Evolutionary conservation across 1,140 invertebrate genomes (phyloP).

Genomic region (Lethrus apterus): DNA sequence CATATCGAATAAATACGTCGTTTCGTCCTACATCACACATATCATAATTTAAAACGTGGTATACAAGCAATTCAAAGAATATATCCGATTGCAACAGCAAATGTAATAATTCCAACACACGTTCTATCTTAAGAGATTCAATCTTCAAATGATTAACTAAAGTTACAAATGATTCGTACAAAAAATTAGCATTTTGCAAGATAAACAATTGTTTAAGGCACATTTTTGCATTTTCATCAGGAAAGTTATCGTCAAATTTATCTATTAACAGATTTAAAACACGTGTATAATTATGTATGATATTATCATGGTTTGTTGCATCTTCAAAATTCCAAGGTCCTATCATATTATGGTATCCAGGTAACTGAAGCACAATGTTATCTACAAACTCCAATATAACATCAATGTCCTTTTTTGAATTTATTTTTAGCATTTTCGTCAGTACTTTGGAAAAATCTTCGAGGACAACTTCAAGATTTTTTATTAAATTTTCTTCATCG

Average conservation of each 20-base stretch:
- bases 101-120: slow-evolving; percentile 42
- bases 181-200: slow-evolving; percentile 46
- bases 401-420: slow-evolving; percentile 41
- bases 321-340: too few species aligned
- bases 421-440: slow-evolving; percentile 38
- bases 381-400: too few species aligned
- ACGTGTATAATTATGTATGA: slow-evolving; percentile 39
- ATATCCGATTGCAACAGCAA: slow-evolving; percentile 50
- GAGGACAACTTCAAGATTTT: too few species aligned
- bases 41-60: slow-evolving; percentile 26
- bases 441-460: too few species aligned
- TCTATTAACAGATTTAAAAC: slow-evolving; percentile 42
- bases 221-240: slow-evolving; percentile 37
- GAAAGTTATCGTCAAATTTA: slow-evolving; percentile 50
- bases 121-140: slow-evolving; percentile 32
- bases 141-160: slow-evolving; percentile 45
- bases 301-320: too few species aligned
- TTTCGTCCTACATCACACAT: slow-evolving; percentile 24
- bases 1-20: slow-evolving; percentile 41
- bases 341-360: too few species aligned
- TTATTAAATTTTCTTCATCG: too few species aligned
- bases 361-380: too few species aligned
- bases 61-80: slow-evolving; percentile 45
- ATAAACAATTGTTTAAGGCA: slow-evolving; percentile 44
- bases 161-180: slow-evolving; percentile 45